phyloP scores from a whole-genome alignment of 1,140 invertebrate species.

The Triops cancriformis region DNA sequence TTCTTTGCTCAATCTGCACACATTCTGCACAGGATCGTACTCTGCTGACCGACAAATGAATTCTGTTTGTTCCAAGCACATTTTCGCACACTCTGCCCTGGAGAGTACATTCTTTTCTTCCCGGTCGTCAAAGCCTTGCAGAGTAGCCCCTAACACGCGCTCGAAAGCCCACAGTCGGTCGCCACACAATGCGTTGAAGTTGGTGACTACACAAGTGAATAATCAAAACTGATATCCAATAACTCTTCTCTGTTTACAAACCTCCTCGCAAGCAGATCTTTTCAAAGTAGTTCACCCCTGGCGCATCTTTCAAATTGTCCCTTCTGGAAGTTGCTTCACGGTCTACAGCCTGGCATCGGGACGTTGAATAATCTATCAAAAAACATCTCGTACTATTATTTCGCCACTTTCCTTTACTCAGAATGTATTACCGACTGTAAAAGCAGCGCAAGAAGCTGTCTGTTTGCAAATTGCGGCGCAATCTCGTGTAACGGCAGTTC shows the following conservation, averaged over 20 bases:
- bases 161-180: slow-evolving; percentile 47
- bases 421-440: slow-evolving; percentile 38
- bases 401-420: not conserved
- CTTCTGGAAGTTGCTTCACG: slow-evolving; percentile 36
- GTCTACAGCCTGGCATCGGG: slow-evolving; percentile 39
- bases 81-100: slow-evolving; percentile 43
- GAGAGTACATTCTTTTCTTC: slow-evolving; percentile 40
- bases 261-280: slow-evolving; percentile 43
- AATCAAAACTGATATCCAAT: not conserved
- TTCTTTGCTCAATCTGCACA: slow-evolving; percentile 44
- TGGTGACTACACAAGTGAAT: slow-evolving; percentile 33
- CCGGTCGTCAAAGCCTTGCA: slow-evolving; percentile 45
- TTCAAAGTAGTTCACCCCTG: slow-evolving; percentile 43
- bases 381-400: slow-evolving; percentile 2
- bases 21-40: slow-evolving; percentile 39
- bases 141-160: slow-evolving; percentile 41
- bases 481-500: slow-evolving; percentile 42
- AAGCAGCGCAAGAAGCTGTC: slow-evolving; percentile 40
- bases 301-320: slow-evolving; percentile 37
- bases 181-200: slow-evolving; percentile 43
- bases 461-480: slow-evolving; percentile 44
- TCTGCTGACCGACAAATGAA: slow-evolving; percentile 46
- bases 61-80: slow-evolving; percentile 42
- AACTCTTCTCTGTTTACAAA: slow-evolving; percentile 27
- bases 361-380: slow-evolving; percentile 40